Percentiles rank a stretch among this genome's conserved stretches.
Evolutionary conservation across 2,797 vertebrate species (phyloP).

Genomic region (Coreius guichenoti): DNA sequence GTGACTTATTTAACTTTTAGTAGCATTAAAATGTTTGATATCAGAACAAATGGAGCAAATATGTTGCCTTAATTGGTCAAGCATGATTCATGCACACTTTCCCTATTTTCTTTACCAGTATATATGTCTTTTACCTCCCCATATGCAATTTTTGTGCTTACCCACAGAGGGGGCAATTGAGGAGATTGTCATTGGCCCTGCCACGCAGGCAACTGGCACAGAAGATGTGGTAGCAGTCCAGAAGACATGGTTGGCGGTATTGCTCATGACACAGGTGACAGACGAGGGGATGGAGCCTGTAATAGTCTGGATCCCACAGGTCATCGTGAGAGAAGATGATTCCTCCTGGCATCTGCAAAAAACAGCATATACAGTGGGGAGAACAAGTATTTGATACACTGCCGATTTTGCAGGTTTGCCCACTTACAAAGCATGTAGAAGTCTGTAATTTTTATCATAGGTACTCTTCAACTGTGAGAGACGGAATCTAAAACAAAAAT

Average conservation of each 20-base stretch:
- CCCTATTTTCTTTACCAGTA: not conserved
- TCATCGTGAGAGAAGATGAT: constrained; percentile 82
- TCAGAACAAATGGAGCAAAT: not conserved
- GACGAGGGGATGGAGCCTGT: constrained; percentile 85
- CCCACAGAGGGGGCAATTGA: constrained; percentile 90
- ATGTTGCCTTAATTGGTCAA: not conserved
- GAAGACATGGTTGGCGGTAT: constrained; percentile 87
- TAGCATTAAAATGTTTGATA: not conserved
- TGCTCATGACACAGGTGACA: constrained; percentile 90
- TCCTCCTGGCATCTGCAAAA: constrained; percentile 83
- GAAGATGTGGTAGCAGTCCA: constrained; percentile 94
- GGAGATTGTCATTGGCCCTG: constrained; percentile 78
- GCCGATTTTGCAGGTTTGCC: too few species aligned
- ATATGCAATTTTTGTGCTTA: constrained; percentile 72
- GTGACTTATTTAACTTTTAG: not conserved
- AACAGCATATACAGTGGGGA: constrained; percentile 12
- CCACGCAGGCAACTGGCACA: constrained; percentile 88
- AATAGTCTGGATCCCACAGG: constrained; percentile 78
- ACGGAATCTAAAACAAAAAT: too few species aligned
- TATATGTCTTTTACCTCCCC: not conserved
- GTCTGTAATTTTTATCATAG: too few species aligned
- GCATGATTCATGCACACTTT: not conserved
- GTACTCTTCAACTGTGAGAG: too few species aligned
- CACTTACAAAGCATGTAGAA: too few species aligned
- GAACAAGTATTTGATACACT: too few species aligned